A percentile compares a stretch with the other conserved stretches of the same genome.
These are phyloP conservation scores for Atractosteus spatula DNA, from an alignment of 2,113 vertebrate genomes.

Conservation along the genomic window DNA sequence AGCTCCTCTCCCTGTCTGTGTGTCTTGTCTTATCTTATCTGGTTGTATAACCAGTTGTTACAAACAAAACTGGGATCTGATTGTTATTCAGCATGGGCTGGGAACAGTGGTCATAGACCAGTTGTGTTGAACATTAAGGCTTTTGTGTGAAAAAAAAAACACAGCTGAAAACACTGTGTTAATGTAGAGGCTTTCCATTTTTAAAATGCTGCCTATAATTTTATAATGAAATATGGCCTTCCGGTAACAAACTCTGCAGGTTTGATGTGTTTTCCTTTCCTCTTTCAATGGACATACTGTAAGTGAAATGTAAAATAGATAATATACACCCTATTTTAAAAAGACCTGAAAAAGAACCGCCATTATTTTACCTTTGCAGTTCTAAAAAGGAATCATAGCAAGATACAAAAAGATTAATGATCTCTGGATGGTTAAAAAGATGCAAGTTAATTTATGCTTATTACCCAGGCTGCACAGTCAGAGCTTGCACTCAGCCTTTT, in stretches of 20 bases:
- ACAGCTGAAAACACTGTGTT: neutral
- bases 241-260: neutral
- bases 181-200: neutral
- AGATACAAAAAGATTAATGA: neutral
- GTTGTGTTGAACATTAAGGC: neutral
- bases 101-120: neutral
- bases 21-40: too few relatives aligned
- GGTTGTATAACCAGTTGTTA: too few relatives aligned
- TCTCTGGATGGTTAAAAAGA: conserved; percentile 8
- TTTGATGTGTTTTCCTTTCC: neutral
- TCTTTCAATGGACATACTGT: neutral
- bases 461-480: neutral
- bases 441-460: conserved; percentile 4
- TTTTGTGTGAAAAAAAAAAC: neutral
- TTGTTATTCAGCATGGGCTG: neutral
- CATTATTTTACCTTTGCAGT: neutral
- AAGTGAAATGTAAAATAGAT: neutral
- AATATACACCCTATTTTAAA: neutral
- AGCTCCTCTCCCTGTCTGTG: too few relatives aligned
- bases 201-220: neutral
- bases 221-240: neutral
- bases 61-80: too few relatives aligned
- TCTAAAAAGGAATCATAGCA: neutral
- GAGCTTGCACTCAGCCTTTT: neutral
- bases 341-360: neutral